These are phyloP conservation scores for Poecilus cupreus DNA, from an alignment of 2,888 invertebrate species.

Conservation along the genomic window DNA sequence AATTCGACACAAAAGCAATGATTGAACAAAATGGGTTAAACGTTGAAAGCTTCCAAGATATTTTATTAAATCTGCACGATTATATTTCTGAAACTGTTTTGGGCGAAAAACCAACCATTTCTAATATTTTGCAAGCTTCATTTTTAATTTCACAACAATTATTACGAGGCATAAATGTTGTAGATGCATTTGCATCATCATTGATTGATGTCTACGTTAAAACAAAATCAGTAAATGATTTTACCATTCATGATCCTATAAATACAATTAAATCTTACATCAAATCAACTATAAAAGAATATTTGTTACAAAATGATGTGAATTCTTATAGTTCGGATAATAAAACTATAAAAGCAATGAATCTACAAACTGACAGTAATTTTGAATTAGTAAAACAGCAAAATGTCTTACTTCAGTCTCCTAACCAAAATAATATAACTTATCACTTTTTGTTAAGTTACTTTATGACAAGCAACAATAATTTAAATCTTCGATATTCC, in stretches of 20 bases:
- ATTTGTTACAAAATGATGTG: conserved; percentile 73
- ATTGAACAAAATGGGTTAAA: conserved; percentile 74
- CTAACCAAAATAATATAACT: conserved; percentile 11
- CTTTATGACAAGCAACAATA: conserved; percentile 69
- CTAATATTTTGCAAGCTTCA: conserved; percentile 80
- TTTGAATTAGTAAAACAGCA: conserved; percentile 77
- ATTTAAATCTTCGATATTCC: conserved; percentile 68
- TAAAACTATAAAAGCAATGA: conserved; percentile 70
- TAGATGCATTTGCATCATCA: conserved; percentile 76
- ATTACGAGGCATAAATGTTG: conserved; percentile 76
- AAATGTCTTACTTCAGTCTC: conserved; percentile 69
- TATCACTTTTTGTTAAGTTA: conserved; percentile 67
- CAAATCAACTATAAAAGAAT: conserved; percentile 69
- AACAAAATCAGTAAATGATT: conserved; percentile 67
- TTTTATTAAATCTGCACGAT: conserved; percentile 74
- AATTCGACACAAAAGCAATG: conserved; percentile 75
- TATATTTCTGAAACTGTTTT: conserved; percentile 70
- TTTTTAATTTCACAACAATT: conserved; percentile 80
- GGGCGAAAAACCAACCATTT: conserved; percentile 79
- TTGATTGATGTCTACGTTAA: conserved; percentile 80
- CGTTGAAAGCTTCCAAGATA: conserved; percentile 70
- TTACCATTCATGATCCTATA: conserved; percentile 71
- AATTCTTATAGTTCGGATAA: conserved; percentile 70
- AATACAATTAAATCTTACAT: conserved; percentile 74
- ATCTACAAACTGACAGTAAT: conserved; percentile 74